Conservation (phyloP, 2,888 invertebrate species). For the Phania funesta region DNA sequence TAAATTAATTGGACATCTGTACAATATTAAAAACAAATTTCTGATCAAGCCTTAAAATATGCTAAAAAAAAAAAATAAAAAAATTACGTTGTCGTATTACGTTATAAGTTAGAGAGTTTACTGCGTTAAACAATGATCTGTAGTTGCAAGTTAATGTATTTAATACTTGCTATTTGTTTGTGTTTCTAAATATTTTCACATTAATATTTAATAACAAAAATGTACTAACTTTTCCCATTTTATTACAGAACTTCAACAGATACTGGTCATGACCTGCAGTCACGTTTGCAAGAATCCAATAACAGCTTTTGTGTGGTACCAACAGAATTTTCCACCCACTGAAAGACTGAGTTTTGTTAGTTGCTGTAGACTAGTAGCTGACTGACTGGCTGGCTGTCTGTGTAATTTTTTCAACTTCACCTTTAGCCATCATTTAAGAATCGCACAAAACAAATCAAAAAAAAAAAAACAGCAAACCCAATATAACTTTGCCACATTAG, state of each 20-base stretch:
- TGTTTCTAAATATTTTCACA: background rate
- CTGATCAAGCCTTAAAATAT: no score
- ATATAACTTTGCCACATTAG: constrained; percentile 31
- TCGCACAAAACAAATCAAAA: background rate
- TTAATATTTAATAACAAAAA: background rate
- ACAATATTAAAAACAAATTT: no score
- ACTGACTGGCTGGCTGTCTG: background rate
- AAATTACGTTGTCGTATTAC: no score
- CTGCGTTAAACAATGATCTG: background rate
- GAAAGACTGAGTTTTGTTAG: no score
- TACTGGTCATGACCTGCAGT: constrained; percentile 14
- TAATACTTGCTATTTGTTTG: background rate
- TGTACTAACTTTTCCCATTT: constrained; percentile 4
- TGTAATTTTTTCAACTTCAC: background rate
- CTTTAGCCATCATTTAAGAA: background rate
- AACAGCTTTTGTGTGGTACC: constrained; percentile 8
- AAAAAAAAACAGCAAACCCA: background rate
- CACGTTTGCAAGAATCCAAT: constrained; percentile 44
- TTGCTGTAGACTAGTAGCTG: no score
- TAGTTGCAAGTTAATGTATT: background rate
- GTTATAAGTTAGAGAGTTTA: no score
- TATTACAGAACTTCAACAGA: constrained; percentile 34
- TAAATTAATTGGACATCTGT: no score
- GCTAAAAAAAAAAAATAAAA: no score
- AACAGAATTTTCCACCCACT: background rate